A percentile compares a stretch with the other conserved stretches of the same genome.
These are phyloP conservation scores for Melanostoma mellinum DNA, from an alignment of 2,888 invertebrate genomes.

Conservation along the genomic window DNA sequence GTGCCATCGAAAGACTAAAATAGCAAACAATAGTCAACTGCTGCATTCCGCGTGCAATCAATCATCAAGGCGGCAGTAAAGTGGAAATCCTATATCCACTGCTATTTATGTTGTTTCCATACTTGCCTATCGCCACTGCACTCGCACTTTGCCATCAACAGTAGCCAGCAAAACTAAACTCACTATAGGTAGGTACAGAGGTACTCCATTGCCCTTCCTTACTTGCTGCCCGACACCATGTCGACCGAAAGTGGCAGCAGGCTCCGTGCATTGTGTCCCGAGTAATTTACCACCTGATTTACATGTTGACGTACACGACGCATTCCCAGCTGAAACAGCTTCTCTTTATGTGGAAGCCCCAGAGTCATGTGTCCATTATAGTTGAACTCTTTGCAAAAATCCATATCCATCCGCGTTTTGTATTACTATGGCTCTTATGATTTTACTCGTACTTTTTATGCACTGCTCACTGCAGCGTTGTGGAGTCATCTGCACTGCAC, in stretches of 20 bases:
- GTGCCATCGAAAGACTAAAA: conserved; percentile 27
- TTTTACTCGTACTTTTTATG: conserved; percentile 39
- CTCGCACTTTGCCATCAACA: conserved; percentile 14
- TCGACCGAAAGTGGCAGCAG: conserved; percentile 58
- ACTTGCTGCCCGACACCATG: conserved; percentile 52
- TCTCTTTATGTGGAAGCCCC: conserved; percentile 14
- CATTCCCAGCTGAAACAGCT: conserved; percentile 37
- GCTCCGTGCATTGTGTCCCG: conserved; percentile 65
- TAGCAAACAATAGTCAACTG: conserved; percentile 64
- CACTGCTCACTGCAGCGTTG: not conserved
- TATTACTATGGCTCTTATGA: not conserved
- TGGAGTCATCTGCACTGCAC: conserved; percentile 22
- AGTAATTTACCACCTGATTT: conserved; percentile 73
- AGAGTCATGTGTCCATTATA: conserved; percentile 61
- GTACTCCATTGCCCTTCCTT: conserved; percentile 26
- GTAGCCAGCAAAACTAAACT: conserved; percentile 3
- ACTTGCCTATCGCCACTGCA: conserved; percentile 38
- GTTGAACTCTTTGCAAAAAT: conserved; percentile 55
- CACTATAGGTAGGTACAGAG: not conserved
- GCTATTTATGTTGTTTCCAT: conserved; percentile 35
- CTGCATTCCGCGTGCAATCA: conserved; percentile 67
- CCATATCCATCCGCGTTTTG: conserved; percentile 53
- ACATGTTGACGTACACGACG: conserved; percentile 71
- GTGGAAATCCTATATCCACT: conserved; percentile 50
- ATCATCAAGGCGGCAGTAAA: conserved; percentile 68